These are phyloP conservation scores for Momotus momota DNA, from an alignment of 2,797 vertebrate genomes.

Conservation along the genomic window DNA sequence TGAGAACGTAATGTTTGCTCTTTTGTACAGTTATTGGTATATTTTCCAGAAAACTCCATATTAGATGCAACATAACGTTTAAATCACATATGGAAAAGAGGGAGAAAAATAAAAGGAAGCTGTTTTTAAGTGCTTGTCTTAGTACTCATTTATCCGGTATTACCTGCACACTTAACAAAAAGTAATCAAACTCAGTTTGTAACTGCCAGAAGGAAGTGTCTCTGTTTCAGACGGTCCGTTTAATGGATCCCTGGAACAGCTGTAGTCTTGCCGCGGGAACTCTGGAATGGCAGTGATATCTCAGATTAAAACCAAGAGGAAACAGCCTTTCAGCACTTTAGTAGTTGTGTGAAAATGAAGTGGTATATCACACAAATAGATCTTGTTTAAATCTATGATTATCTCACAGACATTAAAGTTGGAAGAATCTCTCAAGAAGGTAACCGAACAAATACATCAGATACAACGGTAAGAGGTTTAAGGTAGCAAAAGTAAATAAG, in stretches of 20 bases:
- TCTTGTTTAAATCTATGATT: not conserved
- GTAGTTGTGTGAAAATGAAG: not conserved
- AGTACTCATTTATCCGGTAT: not conserved
- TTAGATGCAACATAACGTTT: not conserved
- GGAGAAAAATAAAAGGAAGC: not conserved
- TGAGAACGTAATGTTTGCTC: not conserved
- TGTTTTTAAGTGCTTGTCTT: not conserved
- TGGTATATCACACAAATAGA: not conserved
- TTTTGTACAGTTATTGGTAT: not conserved
- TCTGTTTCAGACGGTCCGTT: not conserved
- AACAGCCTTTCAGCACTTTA: not conserved
- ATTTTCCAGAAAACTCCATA: not conserved
- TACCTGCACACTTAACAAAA: not conserved
- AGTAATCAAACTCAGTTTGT: not conserved
- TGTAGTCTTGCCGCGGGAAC: not conserved
- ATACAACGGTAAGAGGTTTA: constrained; percentile 81
- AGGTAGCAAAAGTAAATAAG: not conserved
- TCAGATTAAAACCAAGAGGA: not conserved
- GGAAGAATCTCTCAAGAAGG: constrained; percentile 83
- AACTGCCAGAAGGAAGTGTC: not conserved
- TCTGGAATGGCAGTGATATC: not conserved
- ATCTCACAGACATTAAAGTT: constrained; percentile 83
- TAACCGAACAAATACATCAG: constrained; percentile 84
- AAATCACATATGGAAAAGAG: not conserved
- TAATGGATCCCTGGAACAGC: not conserved